Evolutionary conservation across 1,140 invertebrate species (phyloP).

Genomic region (Drosophila aff.): DNA sequence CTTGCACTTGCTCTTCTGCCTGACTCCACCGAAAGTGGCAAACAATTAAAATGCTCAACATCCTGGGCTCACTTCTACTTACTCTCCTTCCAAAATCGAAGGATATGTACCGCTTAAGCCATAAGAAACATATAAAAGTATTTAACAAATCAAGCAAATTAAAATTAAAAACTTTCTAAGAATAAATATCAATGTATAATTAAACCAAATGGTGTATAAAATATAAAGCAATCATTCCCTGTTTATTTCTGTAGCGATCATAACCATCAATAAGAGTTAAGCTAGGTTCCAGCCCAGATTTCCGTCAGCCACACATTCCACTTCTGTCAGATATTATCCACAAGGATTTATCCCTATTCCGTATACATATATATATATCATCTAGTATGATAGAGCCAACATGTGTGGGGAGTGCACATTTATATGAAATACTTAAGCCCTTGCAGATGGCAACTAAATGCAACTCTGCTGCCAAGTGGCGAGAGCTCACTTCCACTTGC

Average conservation of each 20-base stretch:
- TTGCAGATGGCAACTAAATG: conserved; percentile 52
- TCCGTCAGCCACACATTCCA: conserved; percentile 21
- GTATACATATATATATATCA: not conserved
- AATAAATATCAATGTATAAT: not conserved
- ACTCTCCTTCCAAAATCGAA: conserved; percentile 2
- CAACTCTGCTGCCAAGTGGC: conserved; percentile 56
- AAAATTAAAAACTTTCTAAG: not conserved
- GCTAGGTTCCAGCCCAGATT: conserved; percentile 16
- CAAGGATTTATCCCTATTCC: conserved; percentile 26
- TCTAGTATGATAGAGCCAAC: no score
- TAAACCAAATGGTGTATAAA: not conserved
- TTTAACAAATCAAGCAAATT: no score
- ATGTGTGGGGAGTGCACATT: conserved; percentile 25
- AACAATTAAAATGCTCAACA: conserved; percentile 73
- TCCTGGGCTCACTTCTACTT: not conserved
- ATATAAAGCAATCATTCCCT: not conserved
- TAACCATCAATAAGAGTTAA: conserved; percentile 36
- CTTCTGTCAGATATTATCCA: conserved; percentile 38
- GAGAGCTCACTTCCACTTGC: conserved; percentile 63
- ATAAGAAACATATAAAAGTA: no score
- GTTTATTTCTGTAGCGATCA: conserved; percentile 11
- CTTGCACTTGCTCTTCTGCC: conserved; percentile 11
- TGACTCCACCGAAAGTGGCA: conserved; percentile 46
- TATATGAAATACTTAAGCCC: conserved; percentile 39
- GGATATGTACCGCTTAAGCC: not conserved